Percentiles rank a stretch among this genome's conserved stretches.
These are phyloP conservation scores for Apis cerana DNA, from an alignment of 1,140 invertebrate species.

Conservation along the genomic window DNA sequence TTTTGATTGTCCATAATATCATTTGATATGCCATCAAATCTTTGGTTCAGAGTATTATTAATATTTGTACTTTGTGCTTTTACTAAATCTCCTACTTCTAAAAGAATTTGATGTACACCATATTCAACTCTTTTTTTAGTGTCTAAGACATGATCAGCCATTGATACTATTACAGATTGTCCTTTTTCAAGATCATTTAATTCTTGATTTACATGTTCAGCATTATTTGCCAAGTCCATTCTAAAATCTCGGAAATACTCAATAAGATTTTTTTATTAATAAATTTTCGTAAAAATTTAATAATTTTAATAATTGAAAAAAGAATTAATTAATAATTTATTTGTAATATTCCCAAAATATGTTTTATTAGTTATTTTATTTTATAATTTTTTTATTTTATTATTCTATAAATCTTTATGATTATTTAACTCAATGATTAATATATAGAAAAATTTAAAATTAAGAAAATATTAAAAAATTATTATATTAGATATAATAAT, in stretches of 20 bases:
- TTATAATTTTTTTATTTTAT: background rate
- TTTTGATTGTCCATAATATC: constrained; percentile 89
- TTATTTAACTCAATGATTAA: background rate
- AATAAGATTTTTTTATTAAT: constrained; percentile 4
- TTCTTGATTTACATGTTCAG: constrained; percentile 78
- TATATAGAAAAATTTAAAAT: background rate
- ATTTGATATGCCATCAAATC: constrained; percentile 87
- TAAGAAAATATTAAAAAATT: background rate
- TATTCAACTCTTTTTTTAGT: constrained; percentile 93
- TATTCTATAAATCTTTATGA: background rate
- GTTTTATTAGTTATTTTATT: background rate
- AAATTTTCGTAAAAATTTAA: background rate
- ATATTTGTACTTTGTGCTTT: constrained; percentile 85
- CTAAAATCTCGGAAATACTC: constrained; percentile 52
- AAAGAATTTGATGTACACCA: constrained; percentile 91
- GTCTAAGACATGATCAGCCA: constrained; percentile 91
- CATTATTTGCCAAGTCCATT: constrained; percentile 73
- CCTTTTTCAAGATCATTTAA: constrained; percentile 85
- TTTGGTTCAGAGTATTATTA: constrained; percentile 85
- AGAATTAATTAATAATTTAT: background rate
- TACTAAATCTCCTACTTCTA: constrained; percentile 88
- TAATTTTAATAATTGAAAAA: background rate
- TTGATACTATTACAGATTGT: constrained; percentile 90
- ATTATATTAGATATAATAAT: background rate
- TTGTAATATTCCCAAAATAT: background rate